Evolutionary conservation across 2,797 vertebrate genomes (phyloP), one percentile per base, ranked within the genome.

Genomic region (Rhabdophis nuchalis): DNA sequence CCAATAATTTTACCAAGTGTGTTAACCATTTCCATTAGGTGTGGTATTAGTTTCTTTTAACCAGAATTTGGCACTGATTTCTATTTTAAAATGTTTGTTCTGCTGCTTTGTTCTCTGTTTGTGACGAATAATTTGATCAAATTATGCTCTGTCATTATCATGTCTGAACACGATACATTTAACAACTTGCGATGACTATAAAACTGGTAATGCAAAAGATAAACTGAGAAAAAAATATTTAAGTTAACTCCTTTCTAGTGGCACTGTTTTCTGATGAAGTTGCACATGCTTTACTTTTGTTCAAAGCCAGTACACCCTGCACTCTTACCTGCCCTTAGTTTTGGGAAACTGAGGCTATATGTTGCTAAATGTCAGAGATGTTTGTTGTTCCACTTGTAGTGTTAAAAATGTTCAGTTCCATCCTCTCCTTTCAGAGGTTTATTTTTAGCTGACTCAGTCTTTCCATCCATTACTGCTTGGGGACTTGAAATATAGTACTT

Each of bases 151-250:
- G 10, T 50, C 53, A 60, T 20, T 52, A 64, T 27, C 32, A 88
- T 86, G 52, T 41, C 6, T 25, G 72, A 64, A 85, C 87, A 85
- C 41, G 68, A 77, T 41, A 23, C 72, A 41, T 82, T 46, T 23
- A 82, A 95, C 53, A 87, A n/a, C 10, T 9, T 87, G 23, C 32
- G 85, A 13, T 86, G 64, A 91, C 86, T 89, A 50, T 18, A 96
- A 52, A 36, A 72, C 92, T 87, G 88, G 94, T 96, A 96, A 95
- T 93, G 93, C 94, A 93, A 96, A 94, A 95, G 95, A 94, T n/a
- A 85, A 60, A 89, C 25, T 61, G 20, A 52, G 29, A 14, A 14
- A 61, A 61, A 50, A 61, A 61, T 57, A 85, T 60, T 88, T 41
- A 87, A 56, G 32, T 20, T 16, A 46, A 89, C 36, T 27, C 10